Evolutionary conservation across 2,888 invertebrate species (phyloP).

Genomic region (Aspidiotus destructor): DNA sequence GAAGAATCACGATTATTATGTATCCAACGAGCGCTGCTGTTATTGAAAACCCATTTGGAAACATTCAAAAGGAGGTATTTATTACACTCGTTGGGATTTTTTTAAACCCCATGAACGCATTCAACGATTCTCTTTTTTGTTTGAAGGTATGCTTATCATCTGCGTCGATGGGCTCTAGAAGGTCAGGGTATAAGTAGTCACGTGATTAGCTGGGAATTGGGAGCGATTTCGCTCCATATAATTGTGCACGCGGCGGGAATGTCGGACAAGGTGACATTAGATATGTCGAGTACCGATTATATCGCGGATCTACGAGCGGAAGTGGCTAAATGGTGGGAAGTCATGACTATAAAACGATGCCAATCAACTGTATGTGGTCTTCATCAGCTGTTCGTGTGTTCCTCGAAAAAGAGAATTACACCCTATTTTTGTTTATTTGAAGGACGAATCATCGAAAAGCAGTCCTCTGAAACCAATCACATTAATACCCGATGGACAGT

Average conservation of each 20-base stretch:
- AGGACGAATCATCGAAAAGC: slow-evolving; percentile 39
- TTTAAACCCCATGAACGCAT: too few species aligned
- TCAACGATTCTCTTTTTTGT: too few species aligned
- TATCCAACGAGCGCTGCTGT: slow-evolving; percentile 76
- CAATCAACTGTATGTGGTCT: slow-evolving; percentile 32
- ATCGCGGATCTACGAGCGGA: slow-evolving; percentile 87
- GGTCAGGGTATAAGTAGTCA: slow-evolving; percentile 70
- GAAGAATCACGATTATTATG: slow-evolving; percentile 77
- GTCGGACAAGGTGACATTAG: slow-evolving; percentile 70
- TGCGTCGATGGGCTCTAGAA: slow-evolving; percentile 79
- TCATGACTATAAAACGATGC: slow-evolving; percentile 40
- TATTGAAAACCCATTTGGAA: slow-evolving; percentile 86
- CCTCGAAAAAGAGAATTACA: neutral
- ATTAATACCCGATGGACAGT: slow-evolving; percentile 45
- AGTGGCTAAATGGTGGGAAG: slow-evolving; percentile 92
- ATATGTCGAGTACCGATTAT: slow-evolving; percentile 74
- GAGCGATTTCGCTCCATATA: slow-evolving; percentile 59
- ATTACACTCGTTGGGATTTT: too few species aligned
- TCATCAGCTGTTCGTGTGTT: neutral
- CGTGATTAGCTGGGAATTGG: slow-evolving; percentile 50
- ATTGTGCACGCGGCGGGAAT: slow-evolving; percentile 81
- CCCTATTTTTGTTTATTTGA: slow-evolving; percentile 32
- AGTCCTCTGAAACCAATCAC: slow-evolving; percentile 32
- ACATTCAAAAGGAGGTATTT: slow-evolving; percentile 67
- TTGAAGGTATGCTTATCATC: slow-evolving; percentile 70